Conservation (phyloP, 2,888 invertebrate species). For the Kryphioiulus occultus region DNA sequence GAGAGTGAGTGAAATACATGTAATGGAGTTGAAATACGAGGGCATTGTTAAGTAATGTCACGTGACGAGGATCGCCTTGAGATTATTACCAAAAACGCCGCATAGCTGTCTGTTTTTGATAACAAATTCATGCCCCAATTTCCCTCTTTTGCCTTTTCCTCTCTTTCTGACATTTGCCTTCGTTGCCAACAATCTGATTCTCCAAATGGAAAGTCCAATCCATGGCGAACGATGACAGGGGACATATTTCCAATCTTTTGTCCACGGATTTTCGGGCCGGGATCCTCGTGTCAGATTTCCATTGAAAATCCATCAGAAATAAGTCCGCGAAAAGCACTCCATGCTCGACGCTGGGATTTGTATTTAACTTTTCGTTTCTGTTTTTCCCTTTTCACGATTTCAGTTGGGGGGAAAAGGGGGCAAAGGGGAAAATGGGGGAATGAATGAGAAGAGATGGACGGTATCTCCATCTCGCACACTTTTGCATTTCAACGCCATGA, state of each 20-base stretch:
- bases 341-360: neutral
- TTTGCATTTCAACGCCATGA: neutral
- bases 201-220: neutral
- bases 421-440: neutral
- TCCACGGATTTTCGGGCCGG: neutral
- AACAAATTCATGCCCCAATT: neutral
- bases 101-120: slow-evolving; percentile 8
- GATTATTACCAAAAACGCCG: neutral
- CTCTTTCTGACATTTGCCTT: neutral
- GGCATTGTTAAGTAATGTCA: slow-evolving; percentile 23
- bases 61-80: neutral
- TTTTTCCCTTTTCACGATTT: neutral
- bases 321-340: neutral
- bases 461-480: neutral
- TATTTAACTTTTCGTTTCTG: slow-evolving; percentile 8
- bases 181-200: neutral
- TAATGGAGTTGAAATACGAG: neutral
- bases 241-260: slow-evolving; percentile 23
- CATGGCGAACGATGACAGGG: neutral
- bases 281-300: slow-evolving; percentile 9
- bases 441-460: neutral
- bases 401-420: neutral
- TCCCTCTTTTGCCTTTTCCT: neutral
- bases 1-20: neutral
- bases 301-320: slow-evolving; percentile 23